Evolutionary conservation across 2,888 invertebrate species (phyloP).

Genomic region (Phlogophora meticulosa): DNA sequence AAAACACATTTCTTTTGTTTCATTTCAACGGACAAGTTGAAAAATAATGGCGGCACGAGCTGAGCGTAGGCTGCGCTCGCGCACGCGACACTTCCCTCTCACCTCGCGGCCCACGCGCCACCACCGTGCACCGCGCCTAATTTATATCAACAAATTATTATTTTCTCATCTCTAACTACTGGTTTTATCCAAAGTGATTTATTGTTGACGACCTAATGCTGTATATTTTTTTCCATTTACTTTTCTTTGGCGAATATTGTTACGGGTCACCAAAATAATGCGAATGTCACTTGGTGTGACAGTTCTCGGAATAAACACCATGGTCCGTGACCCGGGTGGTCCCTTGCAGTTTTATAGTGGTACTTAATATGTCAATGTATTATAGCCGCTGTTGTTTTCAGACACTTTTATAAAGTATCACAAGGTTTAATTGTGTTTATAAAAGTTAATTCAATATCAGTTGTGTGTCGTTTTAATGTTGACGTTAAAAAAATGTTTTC

Average conservation of each 20-base stretch:
- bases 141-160: slow-evolving; percentile 87
- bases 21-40: slow-evolving; percentile 76
- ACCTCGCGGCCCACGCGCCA: slow-evolving; percentile 80
- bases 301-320: slow-evolving; percentile 74
- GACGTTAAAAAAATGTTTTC: slow-evolving; percentile 40
- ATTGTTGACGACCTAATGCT: slow-evolving; percentile 67
- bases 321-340: slow-evolving; percentile 74
- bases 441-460: slow-evolving; percentile 60
- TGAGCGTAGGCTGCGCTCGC: slow-evolving; percentile 84
- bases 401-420: slow-evolving; percentile 73
- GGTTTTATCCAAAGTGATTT: slow-evolving; percentile 79
- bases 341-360: slow-evolving; percentile 76
- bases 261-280: slow-evolving; percentile 72
- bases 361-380: slow-evolving; percentile 78
- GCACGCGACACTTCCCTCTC: slow-evolving; percentile 82
- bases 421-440: slow-evolving; percentile 66
- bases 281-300: slow-evolving; percentile 69
- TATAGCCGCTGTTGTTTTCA: slow-evolving; percentile 73
- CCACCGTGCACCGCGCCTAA: slow-evolving; percentile 70
- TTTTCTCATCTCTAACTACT: slow-evolving; percentile 86
- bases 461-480: slow-evolving; percentile 42
- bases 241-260: slow-evolving; percentile 54
- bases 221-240: slow-evolving; percentile 66
- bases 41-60: slow-evolving; percentile 81
- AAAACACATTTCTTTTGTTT: slow-evolving; percentile 75